Percentiles rank a stretch among this genome's conserved stretches.
Evolutionary conservation across 1,140 invertebrate genomes (phyloP).

Genomic region (Limonius californicus): DNA sequence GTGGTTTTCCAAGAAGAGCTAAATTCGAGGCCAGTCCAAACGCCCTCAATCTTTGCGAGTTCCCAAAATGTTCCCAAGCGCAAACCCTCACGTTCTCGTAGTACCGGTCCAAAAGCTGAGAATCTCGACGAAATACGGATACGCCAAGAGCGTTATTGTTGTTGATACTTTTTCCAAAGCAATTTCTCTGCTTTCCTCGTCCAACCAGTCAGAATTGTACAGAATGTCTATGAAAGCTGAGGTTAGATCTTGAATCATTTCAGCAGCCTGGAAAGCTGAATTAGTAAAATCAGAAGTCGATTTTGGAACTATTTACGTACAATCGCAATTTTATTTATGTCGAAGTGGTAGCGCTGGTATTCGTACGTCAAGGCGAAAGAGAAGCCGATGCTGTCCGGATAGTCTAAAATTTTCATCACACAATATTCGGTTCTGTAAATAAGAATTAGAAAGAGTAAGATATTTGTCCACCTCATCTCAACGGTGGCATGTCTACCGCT

Average conservation of each 20-base stretch:
- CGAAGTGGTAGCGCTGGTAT: slow-evolving; percentile 35
- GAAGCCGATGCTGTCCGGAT: slow-evolving; percentile 28
- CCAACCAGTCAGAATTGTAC: slow-evolving; percentile 73
- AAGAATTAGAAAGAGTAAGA: too few species aligned
- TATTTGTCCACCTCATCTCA: too few species aligned
- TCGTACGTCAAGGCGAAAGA: slow-evolving; percentile 37
- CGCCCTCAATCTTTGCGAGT: slow-evolving; percentile 34
- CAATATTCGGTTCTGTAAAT: too few species aligned
- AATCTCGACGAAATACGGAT: slow-evolving; percentile 32
- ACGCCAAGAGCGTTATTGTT: slow-evolving; percentile 34
- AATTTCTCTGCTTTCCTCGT: slow-evolving; percentile 45
- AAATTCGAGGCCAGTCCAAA: slow-evolving; percentile 36
- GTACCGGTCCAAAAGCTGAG: slow-evolving; percentile 28
- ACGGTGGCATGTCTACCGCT: too few species aligned
- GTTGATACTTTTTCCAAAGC: slow-evolving; percentile 34
- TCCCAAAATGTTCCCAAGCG: slow-evolving; percentile 38
- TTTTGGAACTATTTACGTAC: slow-evolving; percentile 22
- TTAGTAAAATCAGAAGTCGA: not conserved
- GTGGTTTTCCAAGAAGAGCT: slow-evolving; percentile 26
- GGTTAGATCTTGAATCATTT: slow-evolving; percentile 72
- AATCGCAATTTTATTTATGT: slow-evolving; percentile 30
- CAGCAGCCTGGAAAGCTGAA: slow-evolving; percentile 55
- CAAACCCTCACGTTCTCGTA: slow-evolving; percentile 36
- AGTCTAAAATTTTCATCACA: slow-evolving; percentile 37
- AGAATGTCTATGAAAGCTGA: slow-evolving; percentile 68